These are phyloP conservation scores for Heliconius erato DNA, from an alignment of 2,888 invertebrate species.

Conservation along the genomic window DNA sequence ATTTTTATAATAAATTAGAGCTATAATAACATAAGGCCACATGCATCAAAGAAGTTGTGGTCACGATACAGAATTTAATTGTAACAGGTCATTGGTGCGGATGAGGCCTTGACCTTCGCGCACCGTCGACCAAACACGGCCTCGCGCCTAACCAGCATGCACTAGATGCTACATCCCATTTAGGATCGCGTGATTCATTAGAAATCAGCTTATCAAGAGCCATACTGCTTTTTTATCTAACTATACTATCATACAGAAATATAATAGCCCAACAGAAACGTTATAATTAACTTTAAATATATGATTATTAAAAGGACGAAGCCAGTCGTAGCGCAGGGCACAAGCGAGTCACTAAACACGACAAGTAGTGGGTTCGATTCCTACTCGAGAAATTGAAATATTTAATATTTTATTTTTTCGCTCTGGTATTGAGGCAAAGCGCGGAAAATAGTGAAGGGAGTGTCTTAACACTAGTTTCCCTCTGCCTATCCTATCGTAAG, in stretches of 20 bases:
- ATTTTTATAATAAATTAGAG: background rate
- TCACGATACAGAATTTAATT: constrained; percentile 42
- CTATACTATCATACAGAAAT: constrained; percentile 29
- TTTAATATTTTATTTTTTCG: too few relatives aligned
- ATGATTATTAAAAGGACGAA: background rate
- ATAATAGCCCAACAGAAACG: background rate
- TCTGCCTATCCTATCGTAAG: too few relatives aligned
- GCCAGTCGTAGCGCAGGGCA: too few relatives aligned
- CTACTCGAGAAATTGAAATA: too few relatives aligned
- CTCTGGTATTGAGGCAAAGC: too few relatives aligned
- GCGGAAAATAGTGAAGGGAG: too few relatives aligned
- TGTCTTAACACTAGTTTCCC: too few relatives aligned
- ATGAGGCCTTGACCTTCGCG: constrained; percentile 81
- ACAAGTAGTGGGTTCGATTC: too few relatives aligned
- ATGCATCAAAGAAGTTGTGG: constrained; percentile 11
- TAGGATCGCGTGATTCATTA: constrained; percentile 63
- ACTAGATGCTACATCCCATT: constrained; percentile 74
- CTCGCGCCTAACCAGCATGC: constrained; percentile 63
- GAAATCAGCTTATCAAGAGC: constrained; percentile 46
- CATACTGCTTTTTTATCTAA: constrained; percentile 39
- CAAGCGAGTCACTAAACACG: too few relatives aligned
- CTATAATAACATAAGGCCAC: constrained; percentile 6
- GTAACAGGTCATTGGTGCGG: constrained; percentile 67
- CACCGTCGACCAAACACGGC: constrained; percentile 76
- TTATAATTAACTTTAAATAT: background rate